Base-by-base conservation (phyloP, 2,797 vertebrate species). In the Esox lucius region DNA sequence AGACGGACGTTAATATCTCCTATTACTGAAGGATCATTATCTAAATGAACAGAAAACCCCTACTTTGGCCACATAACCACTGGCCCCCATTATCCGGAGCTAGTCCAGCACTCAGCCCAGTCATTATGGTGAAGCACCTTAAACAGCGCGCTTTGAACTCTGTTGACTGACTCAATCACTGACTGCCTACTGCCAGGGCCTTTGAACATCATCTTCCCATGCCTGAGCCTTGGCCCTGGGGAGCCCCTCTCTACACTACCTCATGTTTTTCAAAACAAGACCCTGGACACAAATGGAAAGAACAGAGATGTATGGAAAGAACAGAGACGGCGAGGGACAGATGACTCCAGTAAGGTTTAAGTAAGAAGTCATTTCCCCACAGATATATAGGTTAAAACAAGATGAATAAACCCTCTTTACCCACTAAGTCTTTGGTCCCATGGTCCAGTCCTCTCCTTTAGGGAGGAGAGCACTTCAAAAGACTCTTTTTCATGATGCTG, bases 191-290 rank as follows among this genome's bases (percentile, higher is more conserved):
- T 65, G 76, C 70, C 78, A 75, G 81, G 80, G 68, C 75, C 83
- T 91, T 90, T 91, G 87, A 90, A 89, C 82, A 82, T 81, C 49
- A 46, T 72, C 81, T 19, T 80, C 31, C 33, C 74, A 71, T 75
- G 80, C 81, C 79, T 78, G 66, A n/a, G 80, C 42, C 53, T 70
- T 2, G 73, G 78, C 84, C 89, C 84, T 76, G 42, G 73, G 86
- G 84, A 39, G 3, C 35, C 79, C 72, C 77, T 72, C 69, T 79
- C 83, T 81, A 81, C 73, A 16, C 67, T 28, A 28, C 74, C 84
- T 90, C 83, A 85, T 91, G 88, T 89, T 88, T 89, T 90, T 89
- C 83, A 87, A 88, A 88, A 85, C 84, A 86, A 80, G 59, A 83
- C 68, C 69, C 78, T 81, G 70, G 80, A 87, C 85, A 84, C 70